Evolutionary conservation across 2,888 invertebrate species (phyloP).

Genomic region (Melanophora roralis): DNA sequence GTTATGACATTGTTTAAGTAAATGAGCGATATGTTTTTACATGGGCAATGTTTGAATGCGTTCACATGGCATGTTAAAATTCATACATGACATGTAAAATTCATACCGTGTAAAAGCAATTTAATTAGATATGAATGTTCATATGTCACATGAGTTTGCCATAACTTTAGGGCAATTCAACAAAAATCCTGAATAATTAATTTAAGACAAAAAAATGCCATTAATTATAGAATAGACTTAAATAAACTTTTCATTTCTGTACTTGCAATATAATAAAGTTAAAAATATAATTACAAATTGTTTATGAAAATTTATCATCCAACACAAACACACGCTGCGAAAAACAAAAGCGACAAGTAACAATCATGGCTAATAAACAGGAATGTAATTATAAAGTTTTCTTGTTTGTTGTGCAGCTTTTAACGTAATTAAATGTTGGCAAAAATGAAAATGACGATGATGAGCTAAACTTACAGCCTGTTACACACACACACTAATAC

Average conservation of each 20-base stretch:
- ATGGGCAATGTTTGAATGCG: too few species aligned
- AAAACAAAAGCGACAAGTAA: constrained; percentile 48
- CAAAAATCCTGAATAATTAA: neutral
- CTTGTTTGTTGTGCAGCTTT: constrained; percentile 42
- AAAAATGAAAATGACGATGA: constrained; percentile 9
- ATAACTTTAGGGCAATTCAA: neutral
- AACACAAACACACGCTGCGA: constrained; percentile 11
- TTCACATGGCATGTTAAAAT: too few species aligned
- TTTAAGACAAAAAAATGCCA: constrained; percentile 29
- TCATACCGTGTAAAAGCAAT: too few species aligned
- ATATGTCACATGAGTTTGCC: too few species aligned
- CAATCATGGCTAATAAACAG: constrained; percentile 74
- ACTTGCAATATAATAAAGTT: constrained; percentile 29
- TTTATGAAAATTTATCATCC: constrained; percentile 54
- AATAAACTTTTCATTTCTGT: constrained; percentile 47
- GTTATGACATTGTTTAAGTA: too few species aligned
- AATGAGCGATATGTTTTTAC: too few species aligned
- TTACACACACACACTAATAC: too few species aligned
- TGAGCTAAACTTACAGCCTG: neutral
- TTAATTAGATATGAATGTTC: too few species aligned
- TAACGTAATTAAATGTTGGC: constrained; percentile 52
- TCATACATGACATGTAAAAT: too few species aligned
- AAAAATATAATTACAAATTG: constrained; percentile 57
- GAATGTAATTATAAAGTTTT: constrained; percentile 74
- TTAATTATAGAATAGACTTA: constrained; percentile 34